Conservation (phyloP, 2,888 invertebrate species). For the Leptinotarsa juncta region DNA sequence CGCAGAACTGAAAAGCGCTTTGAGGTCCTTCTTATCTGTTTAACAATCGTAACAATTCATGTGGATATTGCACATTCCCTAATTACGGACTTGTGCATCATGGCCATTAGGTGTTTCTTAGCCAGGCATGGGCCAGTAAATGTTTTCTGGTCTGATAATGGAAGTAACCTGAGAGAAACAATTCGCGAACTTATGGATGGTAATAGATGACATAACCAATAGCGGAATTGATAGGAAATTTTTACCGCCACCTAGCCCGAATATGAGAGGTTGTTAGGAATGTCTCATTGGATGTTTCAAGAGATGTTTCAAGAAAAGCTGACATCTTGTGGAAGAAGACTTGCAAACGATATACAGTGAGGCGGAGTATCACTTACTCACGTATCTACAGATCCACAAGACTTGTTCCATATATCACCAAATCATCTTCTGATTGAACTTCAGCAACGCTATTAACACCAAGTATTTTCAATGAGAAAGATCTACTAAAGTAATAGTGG, state of each 20-base stretch:
- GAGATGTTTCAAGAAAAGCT: background rate
- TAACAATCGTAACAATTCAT: background rate
- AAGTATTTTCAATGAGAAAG: background rate
- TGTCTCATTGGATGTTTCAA: background rate
- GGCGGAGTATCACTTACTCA: background rate
- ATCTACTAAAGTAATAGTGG: background rate
- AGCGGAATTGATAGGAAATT: background rate
- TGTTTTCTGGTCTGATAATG: background rate
- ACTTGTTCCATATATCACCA: background rate
- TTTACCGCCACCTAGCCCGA: background rate
- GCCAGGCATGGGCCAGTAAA: background rate
- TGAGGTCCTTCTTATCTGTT: background rate
- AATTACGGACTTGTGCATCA: background rate
- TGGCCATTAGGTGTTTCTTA: background rate
- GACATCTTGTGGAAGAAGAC: background rate
- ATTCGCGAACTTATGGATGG: background rate
- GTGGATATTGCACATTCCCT: background rate
- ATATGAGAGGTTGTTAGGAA: slow-evolving; percentile 8
- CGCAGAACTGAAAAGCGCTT: background rate
- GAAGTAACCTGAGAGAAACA: background rate
- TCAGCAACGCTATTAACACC: background rate
- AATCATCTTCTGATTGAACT: background rate
- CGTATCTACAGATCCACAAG: slow-evolving; percentile 12
- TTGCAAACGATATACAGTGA: background rate
- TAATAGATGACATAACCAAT: background rate